Percentiles rank a stretch among this genome's conserved stretches.
These are phyloP conservation scores for Plectropomus leopardus DNA, from an alignment of 2,113 vertebrate species.

Conservation along the genomic window DNA sequence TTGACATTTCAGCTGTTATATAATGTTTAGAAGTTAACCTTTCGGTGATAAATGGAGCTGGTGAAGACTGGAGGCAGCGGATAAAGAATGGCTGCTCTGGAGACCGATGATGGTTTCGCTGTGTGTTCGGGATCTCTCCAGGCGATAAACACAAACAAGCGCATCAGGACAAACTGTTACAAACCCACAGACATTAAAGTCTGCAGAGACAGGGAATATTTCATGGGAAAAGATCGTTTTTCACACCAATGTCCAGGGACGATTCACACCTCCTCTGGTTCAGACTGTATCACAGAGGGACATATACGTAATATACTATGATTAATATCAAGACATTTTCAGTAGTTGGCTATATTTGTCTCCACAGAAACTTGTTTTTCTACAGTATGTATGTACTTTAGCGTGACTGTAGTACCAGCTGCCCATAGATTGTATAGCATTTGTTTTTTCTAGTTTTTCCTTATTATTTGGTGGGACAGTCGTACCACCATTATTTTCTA, in stretches of 20 bases:
- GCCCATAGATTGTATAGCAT: too few relatives aligned
- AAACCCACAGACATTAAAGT: not conserved
- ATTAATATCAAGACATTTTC: not conserved
- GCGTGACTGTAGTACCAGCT: not conserved
- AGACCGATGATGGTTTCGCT: not conserved
- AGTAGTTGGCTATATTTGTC: not conserved
- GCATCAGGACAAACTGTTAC: not conserved
- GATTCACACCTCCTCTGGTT: not conserved
- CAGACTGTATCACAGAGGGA: not conserved
- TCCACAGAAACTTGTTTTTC: not conserved
- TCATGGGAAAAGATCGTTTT: not conserved
- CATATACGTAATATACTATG: not conserved
- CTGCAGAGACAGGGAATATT: not conserved
- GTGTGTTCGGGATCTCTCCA: not conserved
- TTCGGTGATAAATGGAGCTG: not conserved
- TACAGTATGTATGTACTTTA: not conserved
- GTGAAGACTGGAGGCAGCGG: not conserved
- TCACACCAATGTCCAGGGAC: slow-evolving; percentile 14
- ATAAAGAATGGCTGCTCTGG: slow-evolving; percentile 1
- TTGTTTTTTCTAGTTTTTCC: too few relatives aligned
- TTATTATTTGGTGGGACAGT: not conserved
- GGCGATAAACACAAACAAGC: not conserved
- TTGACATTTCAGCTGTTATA: slow-evolving; percentile 26
- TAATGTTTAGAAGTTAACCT: not conserved
- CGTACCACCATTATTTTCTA: too few relatives aligned